phyloP scores from a whole-genome alignment of 2,113 vertebrate species.

The Leptodactylus fuscus region DNA sequence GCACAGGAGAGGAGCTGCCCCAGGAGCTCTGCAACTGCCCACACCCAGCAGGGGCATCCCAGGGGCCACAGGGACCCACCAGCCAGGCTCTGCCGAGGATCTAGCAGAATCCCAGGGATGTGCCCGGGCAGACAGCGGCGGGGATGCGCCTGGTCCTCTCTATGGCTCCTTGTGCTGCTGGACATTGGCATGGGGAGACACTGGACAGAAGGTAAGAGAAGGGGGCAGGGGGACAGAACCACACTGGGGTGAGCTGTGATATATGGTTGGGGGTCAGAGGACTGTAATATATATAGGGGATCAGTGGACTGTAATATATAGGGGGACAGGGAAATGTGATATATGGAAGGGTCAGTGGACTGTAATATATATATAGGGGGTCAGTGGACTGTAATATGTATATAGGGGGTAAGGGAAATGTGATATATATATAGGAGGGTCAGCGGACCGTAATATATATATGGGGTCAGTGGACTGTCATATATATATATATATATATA shows the following conservation, averaged over 20 bases:
- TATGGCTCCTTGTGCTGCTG: slow-evolving; percentile 25
- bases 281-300: neutral
- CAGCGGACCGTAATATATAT: too few species aligned
- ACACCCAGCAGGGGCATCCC: slow-evolving; percentile 26
- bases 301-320: too few species aligned
- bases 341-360: too few species aligned
- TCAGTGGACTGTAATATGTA: too few species aligned
- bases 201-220: slow-evolving; percentile 38
- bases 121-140: slow-evolving; percentile 1
- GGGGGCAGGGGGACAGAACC: neutral
- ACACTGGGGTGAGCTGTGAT: neutral
- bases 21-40: slow-evolving; percentile 36
- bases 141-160: slow-evolving; percentile 18
- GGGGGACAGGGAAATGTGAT: too few species aligned
- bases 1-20: slow-evolving; percentile 33
- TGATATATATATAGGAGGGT: too few species aligned
- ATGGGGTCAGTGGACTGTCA: too few species aligned
- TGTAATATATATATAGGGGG: too few species aligned
- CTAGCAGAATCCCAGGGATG: slow-evolving; percentile 47
- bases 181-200: slow-evolving; percentile 14
- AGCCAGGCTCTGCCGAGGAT: slow-evolving; percentile 3
- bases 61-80: slow-evolving; percentile 27
- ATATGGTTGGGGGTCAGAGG: too few species aligned
- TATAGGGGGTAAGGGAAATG: too few species aligned
- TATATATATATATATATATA: too few species aligned